Evolutionary conservation across 2,113 vertebrate species (phyloP), one percentile per base, ranked within the genome.

Genomic region (Pseudopodoces humilis): DNA sequence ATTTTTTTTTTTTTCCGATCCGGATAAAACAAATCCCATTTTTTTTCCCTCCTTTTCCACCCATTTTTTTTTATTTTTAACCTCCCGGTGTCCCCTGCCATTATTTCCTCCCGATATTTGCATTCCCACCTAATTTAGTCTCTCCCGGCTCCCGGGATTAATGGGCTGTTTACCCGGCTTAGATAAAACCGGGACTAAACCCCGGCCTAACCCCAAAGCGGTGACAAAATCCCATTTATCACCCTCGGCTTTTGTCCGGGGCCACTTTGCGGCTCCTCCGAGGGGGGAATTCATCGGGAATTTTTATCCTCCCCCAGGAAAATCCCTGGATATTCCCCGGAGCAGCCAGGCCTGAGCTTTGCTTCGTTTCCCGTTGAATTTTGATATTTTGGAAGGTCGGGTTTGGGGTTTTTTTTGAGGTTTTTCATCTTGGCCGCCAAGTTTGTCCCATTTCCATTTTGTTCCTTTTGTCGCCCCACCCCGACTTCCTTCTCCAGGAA

Each of bases 111-210:
- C 86, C 56, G 84, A 39, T 92, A 95, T 97, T 83, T 97, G 62
- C 84, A 75, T 95, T 88, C 83, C 70, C 92, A 93, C 95, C 91
- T 93, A 96, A 95, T 93, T 93, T 94, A 93, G 53, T 83, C 37
- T 94, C 90, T 88, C 96, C 80, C 27, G 86, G 41, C 94, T 79
- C 80, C 5, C 41, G 94, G 92, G 92, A 89, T 97, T 94, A 96
- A 95, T 95, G 77, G 75, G 83, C 94, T 94, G 65, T 94, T 96
- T 94, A 76, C 85, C 91, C 10, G 44, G 63, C 41, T 53, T 8
- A 72, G 96, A 97, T 95, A 96, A 95, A 95, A 83, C 7, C 21
- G 92, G 94, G 90, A 16, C 83, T 53, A 82, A 96, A 62, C 89
- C 94, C 88, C 90, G 79, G 90, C 90, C 92, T 83, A 69, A 94